Conservation (phyloP, 2,888 invertebrate genomes). For the Lasioglossum lativentre region DNA sequence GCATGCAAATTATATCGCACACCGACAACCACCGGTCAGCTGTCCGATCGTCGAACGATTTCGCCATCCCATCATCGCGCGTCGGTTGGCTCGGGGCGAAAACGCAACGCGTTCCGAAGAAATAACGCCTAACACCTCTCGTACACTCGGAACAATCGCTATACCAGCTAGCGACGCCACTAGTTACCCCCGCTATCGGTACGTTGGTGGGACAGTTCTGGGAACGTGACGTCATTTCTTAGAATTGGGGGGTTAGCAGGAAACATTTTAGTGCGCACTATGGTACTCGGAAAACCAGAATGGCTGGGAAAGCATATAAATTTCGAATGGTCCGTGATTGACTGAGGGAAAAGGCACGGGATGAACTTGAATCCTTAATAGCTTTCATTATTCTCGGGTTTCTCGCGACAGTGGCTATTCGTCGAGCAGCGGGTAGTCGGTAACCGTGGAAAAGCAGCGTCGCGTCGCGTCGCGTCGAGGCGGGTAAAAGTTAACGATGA, state of each 20-base stretch:
- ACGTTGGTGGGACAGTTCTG: background rate
- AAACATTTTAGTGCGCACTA: background rate
- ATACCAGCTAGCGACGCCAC: background rate
- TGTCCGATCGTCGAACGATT: slow-evolving; percentile 54
- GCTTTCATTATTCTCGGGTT: background rate
- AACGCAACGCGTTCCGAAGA: background rate
- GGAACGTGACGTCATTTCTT: background rate
- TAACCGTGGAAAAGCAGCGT: background rate
- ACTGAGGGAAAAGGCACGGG: background rate
- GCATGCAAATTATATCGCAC: slow-evolving; percentile 81
- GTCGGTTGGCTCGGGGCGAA: background rate
- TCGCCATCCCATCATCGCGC: background rate
- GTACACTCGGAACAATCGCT: background rate
- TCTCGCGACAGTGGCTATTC: background rate
- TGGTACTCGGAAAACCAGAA: background rate
- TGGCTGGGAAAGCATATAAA: background rate
- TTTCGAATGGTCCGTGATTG: background rate
- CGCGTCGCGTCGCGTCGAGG: background rate
- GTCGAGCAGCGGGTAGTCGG: background rate
- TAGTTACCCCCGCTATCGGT: background rate
- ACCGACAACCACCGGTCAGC: slow-evolving; percentile 77
- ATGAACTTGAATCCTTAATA: background rate
- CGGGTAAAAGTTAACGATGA: background rate
- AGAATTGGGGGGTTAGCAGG: too few relatives aligned
- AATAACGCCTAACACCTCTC: background rate